Percentiles rank a stretch among this genome's conserved stretches.
phyloP scores from a whole-genome alignment of 2,113 vertebrate genomes.

The Pachypanchax playfairii region DNA sequence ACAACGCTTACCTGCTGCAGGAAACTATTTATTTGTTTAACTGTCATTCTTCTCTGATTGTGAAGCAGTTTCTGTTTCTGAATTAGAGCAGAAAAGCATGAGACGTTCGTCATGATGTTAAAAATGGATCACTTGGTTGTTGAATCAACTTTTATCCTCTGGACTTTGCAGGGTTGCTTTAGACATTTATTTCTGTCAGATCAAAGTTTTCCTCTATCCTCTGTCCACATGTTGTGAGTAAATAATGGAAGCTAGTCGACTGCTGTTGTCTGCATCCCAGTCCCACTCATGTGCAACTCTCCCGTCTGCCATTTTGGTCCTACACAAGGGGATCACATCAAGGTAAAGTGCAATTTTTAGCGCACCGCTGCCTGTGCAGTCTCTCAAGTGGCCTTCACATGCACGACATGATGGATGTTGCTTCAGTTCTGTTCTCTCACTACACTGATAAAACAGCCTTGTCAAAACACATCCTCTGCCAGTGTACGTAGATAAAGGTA shows the following conservation, averaged over 20 bases:
- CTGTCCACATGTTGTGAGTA: conserved; percentile 26
- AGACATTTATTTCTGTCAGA: background rate
- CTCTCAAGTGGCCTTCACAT: conserved; percentile 51
- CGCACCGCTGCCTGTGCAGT: conserved; percentile 29
- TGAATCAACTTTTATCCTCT: conserved; percentile 23
- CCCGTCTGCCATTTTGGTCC: conserved; percentile 20
- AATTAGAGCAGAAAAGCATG: background rate
- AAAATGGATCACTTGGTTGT: conserved; percentile 11
- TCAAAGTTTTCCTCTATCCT: background rate
- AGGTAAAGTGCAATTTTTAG: conserved; percentile 56
- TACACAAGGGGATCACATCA: conserved; percentile 42
- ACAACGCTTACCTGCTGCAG: conserved; percentile 29
- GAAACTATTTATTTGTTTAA: background rate
- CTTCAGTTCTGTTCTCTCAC: conserved; percentile 53
- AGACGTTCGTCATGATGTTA: conserved; percentile 11
- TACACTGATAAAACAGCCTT: conserved; percentile 56
- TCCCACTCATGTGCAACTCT: conserved; percentile 13
- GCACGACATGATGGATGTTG: conserved; percentile 68
- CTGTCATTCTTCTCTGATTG: conserved; percentile 3
- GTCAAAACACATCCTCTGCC: conserved; percentile 58
- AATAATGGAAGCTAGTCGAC: conserved; percentile 54
- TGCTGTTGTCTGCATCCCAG: conserved; percentile 40
- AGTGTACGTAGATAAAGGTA: conserved; percentile 62
- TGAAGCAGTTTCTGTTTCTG: conserved; percentile 27
- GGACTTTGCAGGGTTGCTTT: conserved; percentile 2